Conservation (phyloP, 1,140 invertebrate species). For the Drosophila willistoni region DNA sequence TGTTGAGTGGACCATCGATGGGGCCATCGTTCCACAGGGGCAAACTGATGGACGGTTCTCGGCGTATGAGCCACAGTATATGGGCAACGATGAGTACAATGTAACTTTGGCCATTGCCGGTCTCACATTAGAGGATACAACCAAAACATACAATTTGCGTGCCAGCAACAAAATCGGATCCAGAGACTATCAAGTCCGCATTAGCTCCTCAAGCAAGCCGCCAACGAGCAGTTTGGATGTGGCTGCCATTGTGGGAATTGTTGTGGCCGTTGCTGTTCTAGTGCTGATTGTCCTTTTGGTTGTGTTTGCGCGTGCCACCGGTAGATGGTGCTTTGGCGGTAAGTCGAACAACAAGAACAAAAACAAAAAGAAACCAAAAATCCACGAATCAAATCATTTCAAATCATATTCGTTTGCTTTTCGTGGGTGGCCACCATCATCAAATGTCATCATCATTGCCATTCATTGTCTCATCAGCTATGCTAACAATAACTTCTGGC, state of each 20-base stretch:
- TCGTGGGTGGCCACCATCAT: slow-evolving; percentile 53
- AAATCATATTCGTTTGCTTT: slow-evolving; percentile 37
- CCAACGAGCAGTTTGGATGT: slow-evolving; percentile 88
- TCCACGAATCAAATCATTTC: not conserved
- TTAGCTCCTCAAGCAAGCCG: slow-evolving; percentile 85
- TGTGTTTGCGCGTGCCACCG: slow-evolving; percentile 90
- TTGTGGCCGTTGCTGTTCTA: slow-evolving; percentile 87
- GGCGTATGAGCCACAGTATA: slow-evolving; percentile 66
- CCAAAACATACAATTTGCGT: slow-evolving; percentile 87
- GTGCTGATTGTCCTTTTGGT: slow-evolving; percentile 87
- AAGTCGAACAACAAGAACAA: slow-evolving; percentile 82
- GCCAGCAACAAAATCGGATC: slow-evolving; percentile 87
- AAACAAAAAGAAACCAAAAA: not conserved
- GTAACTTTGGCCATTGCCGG: slow-evolving; percentile 86
- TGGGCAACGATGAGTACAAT: slow-evolving; percentile 88
- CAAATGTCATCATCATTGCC: slow-evolving; percentile 55
- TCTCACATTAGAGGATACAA: slow-evolving; percentile 90
- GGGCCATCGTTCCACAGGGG: slow-evolving; percentile 85
- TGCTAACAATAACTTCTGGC: slow-evolving; percentile 75
- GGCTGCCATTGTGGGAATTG: slow-evolving; percentile 90
- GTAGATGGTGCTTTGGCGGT: slow-evolving; percentile 93
- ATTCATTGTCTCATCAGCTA: slow-evolving; percentile 61
- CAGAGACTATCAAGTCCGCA: slow-evolving; percentile 86
- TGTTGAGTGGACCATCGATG: slow-evolving; percentile 87
- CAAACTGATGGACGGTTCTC: slow-evolving; percentile 72